Conservation (phyloP, 2,797 vertebrate species). For the Protosalanx chinensis region DNA sequence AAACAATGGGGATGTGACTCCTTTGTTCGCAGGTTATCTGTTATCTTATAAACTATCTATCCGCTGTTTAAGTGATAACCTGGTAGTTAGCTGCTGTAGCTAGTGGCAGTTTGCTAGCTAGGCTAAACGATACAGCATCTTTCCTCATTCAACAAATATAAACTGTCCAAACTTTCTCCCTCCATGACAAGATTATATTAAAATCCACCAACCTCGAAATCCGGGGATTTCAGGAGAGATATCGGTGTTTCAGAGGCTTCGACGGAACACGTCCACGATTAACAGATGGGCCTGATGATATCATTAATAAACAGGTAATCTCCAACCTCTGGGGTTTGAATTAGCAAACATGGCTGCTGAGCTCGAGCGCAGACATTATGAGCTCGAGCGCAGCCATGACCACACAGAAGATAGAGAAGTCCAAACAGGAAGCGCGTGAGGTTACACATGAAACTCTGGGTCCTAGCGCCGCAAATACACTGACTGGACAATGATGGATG, state of each 20-base stretch:
- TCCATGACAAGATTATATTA: conserved; percentile 48
- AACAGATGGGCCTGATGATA: conserved; percentile 56
- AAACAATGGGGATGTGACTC: conserved; percentile 49
- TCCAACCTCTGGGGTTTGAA: conserved; percentile 78
- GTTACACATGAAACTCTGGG: conserved; percentile 55
- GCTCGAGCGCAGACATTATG: conserved; percentile 71
- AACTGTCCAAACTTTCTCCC: conserved; percentile 68
- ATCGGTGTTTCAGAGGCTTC: conserved; percentile 52
- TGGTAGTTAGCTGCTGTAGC: conserved; percentile 18
- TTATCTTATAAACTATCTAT: too few species aligned
- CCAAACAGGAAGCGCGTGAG: conserved; percentile 68
- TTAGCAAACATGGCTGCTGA: conserved; percentile 83
- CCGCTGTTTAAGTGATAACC: not conserved
- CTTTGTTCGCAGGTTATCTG: conserved; percentile 60
- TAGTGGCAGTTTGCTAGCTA: conserved; percentile 37
- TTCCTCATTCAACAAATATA: conserved; percentile 33
- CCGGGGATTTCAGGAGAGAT: conserved; percentile 53
- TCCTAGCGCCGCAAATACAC: conserved; percentile 55
- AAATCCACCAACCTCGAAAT: conserved; percentile 70
- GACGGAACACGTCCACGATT: conserved; percentile 44
- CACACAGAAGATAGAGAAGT: conserved; percentile 52
- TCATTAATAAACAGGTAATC: conserved; percentile 74
- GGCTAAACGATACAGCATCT: not conserved
- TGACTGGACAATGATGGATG: too few species aligned
- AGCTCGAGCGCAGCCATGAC: not conserved